Percentiles rank a stretch among this genome's conserved stretches.
Conservation (phyloP, 2,888 invertebrate species). For the Perithous albicinctus region DNA sequence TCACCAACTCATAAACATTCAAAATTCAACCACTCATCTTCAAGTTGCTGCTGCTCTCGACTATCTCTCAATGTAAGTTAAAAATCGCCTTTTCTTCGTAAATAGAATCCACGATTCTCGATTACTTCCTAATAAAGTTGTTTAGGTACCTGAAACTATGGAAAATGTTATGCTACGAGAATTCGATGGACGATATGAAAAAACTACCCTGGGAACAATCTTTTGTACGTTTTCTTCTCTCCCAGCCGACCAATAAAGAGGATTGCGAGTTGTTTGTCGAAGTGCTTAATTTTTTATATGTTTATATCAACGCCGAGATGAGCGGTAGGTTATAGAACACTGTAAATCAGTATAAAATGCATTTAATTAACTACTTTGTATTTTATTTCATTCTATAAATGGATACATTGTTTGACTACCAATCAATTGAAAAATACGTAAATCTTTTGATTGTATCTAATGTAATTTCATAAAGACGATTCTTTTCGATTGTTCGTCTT, state of each 20-base stretch:
- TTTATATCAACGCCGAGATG: slow-evolving; percentile 76
- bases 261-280: slow-evolving; percentile 87
- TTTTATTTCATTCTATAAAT: no score
- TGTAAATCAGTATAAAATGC: no score
- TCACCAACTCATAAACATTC: slow-evolving; percentile 86
- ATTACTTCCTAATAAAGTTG: slow-evolving; percentile 78
- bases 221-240: slow-evolving; percentile 87
- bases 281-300: slow-evolving; percentile 83
- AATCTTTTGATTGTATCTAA: no score
- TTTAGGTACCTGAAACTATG: slow-evolving; percentile 83
- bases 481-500: neutral
- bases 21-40: slow-evolving; percentile 88
- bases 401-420: no score
- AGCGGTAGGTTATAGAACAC: neutral
- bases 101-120: slow-evolving; percentile 17
- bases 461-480: no score
- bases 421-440: no score
- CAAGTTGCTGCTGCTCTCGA: slow-evolving; percentile 87
- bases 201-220: slow-evolving; percentile 88
- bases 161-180: slow-evolving; percentile 78
- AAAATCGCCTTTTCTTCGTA: neutral
- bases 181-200: slow-evolving; percentile 13
- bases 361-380: no score
- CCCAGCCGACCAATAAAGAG: slow-evolving; percentile 88
- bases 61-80: slow-evolving; percentile 86